These are phyloP conservation scores for Cerastoderma edule DNA, from an alignment of 2,888 invertebrate species.

Conservation along the genomic window DNA sequence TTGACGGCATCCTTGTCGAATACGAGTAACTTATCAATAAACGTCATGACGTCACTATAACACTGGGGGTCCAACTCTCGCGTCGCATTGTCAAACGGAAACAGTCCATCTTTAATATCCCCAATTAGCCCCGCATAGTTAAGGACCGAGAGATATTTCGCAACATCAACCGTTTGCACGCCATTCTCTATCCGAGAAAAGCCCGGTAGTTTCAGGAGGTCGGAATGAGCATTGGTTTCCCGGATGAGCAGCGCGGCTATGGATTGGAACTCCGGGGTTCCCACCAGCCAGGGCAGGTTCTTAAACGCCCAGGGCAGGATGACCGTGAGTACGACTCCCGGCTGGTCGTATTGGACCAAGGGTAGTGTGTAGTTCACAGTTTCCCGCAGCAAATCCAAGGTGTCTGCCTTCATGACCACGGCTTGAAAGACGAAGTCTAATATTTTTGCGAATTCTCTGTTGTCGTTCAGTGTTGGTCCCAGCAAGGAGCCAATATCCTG, in stretches of 20 bases:
- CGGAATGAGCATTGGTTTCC: background rate
- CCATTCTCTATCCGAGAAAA: background rate
- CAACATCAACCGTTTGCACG: background rate
- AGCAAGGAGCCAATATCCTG: too few species aligned
- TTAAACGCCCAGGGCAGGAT: slow-evolving; percentile 28
- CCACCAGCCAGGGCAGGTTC: slow-evolving; percentile 28
- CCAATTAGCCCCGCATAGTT: slow-evolving; percentile 33
- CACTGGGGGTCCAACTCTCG: slow-evolving; percentile 42
- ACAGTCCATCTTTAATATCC: slow-evolving; percentile 36
- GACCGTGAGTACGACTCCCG: background rate
- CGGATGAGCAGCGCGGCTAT: slow-evolving; percentile 14
- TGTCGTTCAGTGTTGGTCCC: too few species aligned
- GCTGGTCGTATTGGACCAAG: background rate
- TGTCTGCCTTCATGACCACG: too few species aligned
- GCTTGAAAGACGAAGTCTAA: too few species aligned
- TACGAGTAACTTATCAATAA: slow-evolving; percentile 35
- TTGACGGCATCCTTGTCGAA: slow-evolving; percentile 44
- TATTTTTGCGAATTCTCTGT: too few species aligned
- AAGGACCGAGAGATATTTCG: slow-evolving; percentile 11
- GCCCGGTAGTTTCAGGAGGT: background rate
- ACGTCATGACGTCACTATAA: slow-evolving; percentile 38
- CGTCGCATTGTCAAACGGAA: slow-evolving; percentile 46
- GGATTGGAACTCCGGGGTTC: slow-evolving; percentile 24
- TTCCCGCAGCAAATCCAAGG: background rate
- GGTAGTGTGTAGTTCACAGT: slow-evolving; percentile 6